phyloP scores from a whole-genome alignment of 2,888 invertebrate genomes.

The Piscicola geometra region DNA sequence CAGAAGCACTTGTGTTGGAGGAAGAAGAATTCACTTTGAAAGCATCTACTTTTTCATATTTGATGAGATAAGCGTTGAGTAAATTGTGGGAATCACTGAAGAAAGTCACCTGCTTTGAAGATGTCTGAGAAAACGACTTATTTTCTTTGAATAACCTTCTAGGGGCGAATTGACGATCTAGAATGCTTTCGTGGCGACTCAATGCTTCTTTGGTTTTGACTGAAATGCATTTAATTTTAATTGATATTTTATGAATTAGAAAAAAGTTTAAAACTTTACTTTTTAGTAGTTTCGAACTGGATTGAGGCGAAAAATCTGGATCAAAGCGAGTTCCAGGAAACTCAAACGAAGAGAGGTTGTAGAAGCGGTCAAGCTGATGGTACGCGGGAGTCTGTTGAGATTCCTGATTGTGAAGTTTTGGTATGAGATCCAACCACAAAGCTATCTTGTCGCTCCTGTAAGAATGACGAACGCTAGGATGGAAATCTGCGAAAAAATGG shows the following conservation, averaged over 20 bases:
- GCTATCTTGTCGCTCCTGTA: conserved; percentile 30
- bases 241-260: no score
- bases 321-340: conserved; percentile 23
- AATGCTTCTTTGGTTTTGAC: not conserved
- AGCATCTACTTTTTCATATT: not conserved
- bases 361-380: conserved; percentile 26
- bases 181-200: not conserved
- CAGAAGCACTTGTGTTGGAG: not conserved
- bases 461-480: conserved; percentile 17
- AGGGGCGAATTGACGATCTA: no score
- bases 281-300: not conserved
- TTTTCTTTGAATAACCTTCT: no score
- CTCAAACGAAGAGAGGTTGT: conserved; percentile 21
- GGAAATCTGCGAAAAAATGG: conserved; percentile 8
- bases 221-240: not conserved
- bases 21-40: not conserved
- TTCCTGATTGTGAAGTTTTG: conserved; percentile 22
- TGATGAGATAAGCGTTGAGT: not conserved
- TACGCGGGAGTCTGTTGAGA: not conserved
- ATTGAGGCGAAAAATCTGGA: conserved; percentile 1
- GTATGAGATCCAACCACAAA: conserved; percentile 30
- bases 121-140: not conserved
- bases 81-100: not conserved
- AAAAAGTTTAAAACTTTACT: not conserved
- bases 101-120: not conserved